Conservation (phyloP, 2,888 invertebrate species). For the Nemurella pictetii region DNA sequence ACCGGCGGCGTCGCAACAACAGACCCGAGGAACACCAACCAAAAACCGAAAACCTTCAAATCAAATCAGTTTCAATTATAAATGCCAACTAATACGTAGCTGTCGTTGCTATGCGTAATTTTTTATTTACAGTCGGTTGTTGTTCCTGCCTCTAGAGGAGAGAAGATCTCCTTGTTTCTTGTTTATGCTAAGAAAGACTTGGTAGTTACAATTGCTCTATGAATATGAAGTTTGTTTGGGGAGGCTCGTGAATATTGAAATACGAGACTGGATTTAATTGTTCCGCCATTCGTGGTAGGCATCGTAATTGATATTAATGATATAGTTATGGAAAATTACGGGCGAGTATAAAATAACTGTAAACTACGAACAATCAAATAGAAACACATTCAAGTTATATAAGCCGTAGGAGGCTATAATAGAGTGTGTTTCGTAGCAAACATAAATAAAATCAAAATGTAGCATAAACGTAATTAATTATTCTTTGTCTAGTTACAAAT, state of each 20-base stretch:
- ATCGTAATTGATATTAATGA: background rate
- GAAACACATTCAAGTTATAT: background rate
- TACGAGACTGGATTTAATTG: background rate
- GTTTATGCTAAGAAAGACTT: background rate
- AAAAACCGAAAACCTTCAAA: background rate
- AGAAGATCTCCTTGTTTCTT: background rate
- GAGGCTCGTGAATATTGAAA: background rate
- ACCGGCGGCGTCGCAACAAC: background rate
- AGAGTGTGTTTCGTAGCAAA: background rate
- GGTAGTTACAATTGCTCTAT: background rate
- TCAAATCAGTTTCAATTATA: background rate
- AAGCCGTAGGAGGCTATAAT: background rate
- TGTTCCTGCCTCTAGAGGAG: too few relatives aligned
- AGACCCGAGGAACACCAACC: background rate
- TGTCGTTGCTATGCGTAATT: background rate
- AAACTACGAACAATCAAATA: background rate
- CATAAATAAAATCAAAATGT: background rate
- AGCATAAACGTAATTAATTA: background rate
- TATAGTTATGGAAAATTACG: background rate
- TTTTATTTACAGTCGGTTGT: too few relatives aligned
- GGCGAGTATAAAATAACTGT: background rate
- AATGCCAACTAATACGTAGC: background rate
- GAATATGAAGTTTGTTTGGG: background rate
- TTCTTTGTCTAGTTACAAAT: background rate
- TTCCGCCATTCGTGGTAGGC: background rate